These are phyloP conservation scores for Anser cygnoides DNA, from an alignment of 2,113 vertebrate genomes.

Conservation along the genomic window DNA sequence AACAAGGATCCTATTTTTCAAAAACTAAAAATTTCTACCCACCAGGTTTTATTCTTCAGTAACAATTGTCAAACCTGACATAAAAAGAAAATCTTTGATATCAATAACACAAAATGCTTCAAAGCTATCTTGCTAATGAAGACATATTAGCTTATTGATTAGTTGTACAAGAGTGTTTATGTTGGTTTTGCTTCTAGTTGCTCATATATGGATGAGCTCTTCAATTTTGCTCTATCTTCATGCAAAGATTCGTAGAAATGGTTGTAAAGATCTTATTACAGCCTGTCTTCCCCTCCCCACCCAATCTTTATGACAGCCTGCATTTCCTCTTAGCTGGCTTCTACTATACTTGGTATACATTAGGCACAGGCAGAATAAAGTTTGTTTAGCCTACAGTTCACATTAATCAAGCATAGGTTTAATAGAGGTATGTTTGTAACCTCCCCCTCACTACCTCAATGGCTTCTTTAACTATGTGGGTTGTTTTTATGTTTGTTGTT, in stretches of 20 bases:
- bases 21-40: slow-evolving; percentile 50
- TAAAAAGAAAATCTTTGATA: slow-evolving; percentile 73
- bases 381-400: neutral
- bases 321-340: neutral
- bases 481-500: neutral
- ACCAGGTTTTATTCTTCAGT: slow-evolving; percentile 65
- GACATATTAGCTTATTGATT: slow-evolving; percentile 74
- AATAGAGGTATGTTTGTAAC: neutral
- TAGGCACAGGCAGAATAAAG: neutral
- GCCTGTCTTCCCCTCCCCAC: neutral
- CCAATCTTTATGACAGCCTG: neutral
- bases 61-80: slow-evolving; percentile 67
- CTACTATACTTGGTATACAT: neutral
- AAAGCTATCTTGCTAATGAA: slow-evolving; percentile 65
- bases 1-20: slow-evolving; percentile 42
- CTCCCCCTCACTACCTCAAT: neutral
- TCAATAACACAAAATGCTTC: slow-evolving; percentile 70
- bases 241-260: neutral
- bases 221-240: slow-evolving; percentile 49
- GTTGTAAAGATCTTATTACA: neutral
- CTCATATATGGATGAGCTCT: slow-evolving; percentile 38
- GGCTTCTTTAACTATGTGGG: neutral
- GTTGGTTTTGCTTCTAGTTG: slow-evolving; percentile 54
- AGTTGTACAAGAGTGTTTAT: slow-evolving; percentile 67
- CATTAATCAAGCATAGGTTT: accelerated